Percentiles rank a stretch among this genome's conserved stretches.
These are phyloP conservation scores for Portevinia maculata DNA, from an alignment of 2,888 invertebrate species.

Conservation along the genomic window DNA sequence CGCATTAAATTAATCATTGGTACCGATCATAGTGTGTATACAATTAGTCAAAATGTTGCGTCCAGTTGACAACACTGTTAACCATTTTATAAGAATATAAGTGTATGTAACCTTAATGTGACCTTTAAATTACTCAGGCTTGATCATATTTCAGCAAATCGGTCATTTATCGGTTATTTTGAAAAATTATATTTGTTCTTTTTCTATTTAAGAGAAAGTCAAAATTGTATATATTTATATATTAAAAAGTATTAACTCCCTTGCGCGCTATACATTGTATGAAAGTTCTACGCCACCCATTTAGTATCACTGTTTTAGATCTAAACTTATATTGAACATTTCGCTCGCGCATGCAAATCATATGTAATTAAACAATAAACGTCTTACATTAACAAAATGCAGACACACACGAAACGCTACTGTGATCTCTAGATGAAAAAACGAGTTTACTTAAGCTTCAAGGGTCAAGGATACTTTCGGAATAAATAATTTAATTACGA, in stretches of 20 bases:
- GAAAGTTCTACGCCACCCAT: conserved; percentile 2
- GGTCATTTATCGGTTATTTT: neutral
- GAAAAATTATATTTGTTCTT: neutral
- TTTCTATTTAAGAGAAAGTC: conserved; percentile 5
- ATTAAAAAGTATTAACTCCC: conserved; percentile 40
- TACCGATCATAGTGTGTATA: conserved; percentile 3
- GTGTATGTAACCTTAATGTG: conserved; percentile 11
- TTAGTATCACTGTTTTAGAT: conserved; percentile 4
- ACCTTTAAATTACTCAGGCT: conserved; percentile 45
- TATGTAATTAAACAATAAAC: conserved; percentile 16
- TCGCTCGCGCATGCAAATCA: conserved; percentile 17
- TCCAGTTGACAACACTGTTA: conserved; percentile 7
- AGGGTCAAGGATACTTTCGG: conserved; percentile 40
- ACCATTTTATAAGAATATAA: neutral
- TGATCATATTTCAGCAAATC: conserved; percentile 50
- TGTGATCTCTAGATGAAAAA: conserved; percentile 39
- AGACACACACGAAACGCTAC: conserved; percentile 19
- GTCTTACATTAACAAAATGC: conserved; percentile 9
- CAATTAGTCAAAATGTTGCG: conserved; percentile 15
- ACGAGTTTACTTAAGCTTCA: conserved; percentile 25
- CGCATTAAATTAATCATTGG: neutral
- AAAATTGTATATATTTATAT: conserved; percentile 11
- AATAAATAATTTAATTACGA: conserved; percentile 39
- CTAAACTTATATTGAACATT: conserved; percentile 4
- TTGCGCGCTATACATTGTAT: conserved; percentile 12